Evolutionary conservation across 2,797 vertebrate genomes (phyloP).

Genomic region (Etheostoma nigrum): DNA sequence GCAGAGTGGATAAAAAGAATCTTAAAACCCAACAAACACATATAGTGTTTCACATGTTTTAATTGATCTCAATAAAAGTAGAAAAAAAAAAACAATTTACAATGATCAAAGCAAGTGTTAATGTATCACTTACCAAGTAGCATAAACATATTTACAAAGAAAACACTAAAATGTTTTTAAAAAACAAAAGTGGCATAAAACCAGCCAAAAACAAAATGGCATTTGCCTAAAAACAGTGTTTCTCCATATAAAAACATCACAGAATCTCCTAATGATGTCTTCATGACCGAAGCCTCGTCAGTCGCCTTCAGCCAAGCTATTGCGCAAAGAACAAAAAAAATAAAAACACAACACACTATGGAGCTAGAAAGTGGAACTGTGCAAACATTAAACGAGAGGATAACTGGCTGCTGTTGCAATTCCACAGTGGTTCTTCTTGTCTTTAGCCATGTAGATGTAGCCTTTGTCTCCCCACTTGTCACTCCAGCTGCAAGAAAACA

Average conservation of each 20-base stretch:
- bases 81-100: conserved; percentile 69
- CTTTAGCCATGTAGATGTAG: conserved; percentile 93
- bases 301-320: conserved; percentile 19
- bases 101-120: conserved; percentile 60
- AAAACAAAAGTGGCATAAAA: conserved; percentile 61
- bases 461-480: conserved; percentile 91
- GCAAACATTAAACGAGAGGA: conserved; percentile 85
- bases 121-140: conserved; percentile 47
- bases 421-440: conserved; percentile 93
- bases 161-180: conserved; percentile 65
- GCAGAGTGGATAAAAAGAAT: too few relatives aligned
- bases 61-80: conserved; percentile 78
- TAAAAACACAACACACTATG: conserved; percentile 25
- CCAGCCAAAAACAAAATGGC: conserved; percentile 59
- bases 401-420: conserved; percentile 95
- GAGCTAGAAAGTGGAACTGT: conserved; percentile 1
- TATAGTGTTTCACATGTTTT: conserved; percentile 76
- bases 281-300: conserved; percentile 16
- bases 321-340: not conserved
- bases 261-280: conserved; percentile 30
- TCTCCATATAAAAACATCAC: conserved; percentile 31
- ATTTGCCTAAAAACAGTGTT: conserved; percentile 75
- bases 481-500: conserved; percentile 89
- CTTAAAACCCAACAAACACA: not conserved
- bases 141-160: conserved; percentile 81